Evolutionary conservation across 2,888 invertebrate species (phyloP), one percentile per base, ranked within the genome.

Genomic region (Aphelenchoides bicaudatus): DNA sequence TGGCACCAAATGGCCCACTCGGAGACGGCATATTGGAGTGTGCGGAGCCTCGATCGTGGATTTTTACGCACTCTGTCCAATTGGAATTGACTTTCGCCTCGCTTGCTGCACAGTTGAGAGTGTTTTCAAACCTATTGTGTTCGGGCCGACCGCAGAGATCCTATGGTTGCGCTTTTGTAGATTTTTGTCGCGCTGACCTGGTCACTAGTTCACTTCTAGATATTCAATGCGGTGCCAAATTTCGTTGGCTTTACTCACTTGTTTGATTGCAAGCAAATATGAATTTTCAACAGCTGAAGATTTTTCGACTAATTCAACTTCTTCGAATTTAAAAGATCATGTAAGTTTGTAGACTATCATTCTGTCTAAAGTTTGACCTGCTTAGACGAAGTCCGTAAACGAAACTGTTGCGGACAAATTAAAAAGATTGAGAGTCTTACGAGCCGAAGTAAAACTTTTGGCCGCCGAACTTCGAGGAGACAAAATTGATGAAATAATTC

Each of bases 391-490:
- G 25, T 13, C 25, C 13, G 28, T 43, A n/a, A 43, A 43, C 25
- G 43, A 43, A 27, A 16, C 13, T 16, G 16, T 43, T 3, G 43
- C 37, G 8, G 23, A 34, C 21, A 51, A 51, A 29, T 10, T 51
- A 23, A 37, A 8, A 38, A 23, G 58, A 4, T 27, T 60, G 23
- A 60, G 53, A 27, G 43, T 39, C 16, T 29, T 60, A 21, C 19
- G 37, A n/a, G 46, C 39, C 13, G 60, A 60, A 59, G 27, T 61
- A 27, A 39, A 30, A 21, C 23, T 30, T 10, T 21, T 58, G 19
- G 30, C 58, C n/a, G 43, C 43, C 8, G 43, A 43, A 21, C 16
- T 43, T n/a, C 43, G 43, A 10, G 16, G 25, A 25, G 16, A 8
- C 43, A 43, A 43, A n/a, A 21, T 25, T n/a, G n/a, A n/a, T n/a